Conservation (phyloP, 2,888 invertebrate genomes). For the Scrobipalpa costella region DNA sequence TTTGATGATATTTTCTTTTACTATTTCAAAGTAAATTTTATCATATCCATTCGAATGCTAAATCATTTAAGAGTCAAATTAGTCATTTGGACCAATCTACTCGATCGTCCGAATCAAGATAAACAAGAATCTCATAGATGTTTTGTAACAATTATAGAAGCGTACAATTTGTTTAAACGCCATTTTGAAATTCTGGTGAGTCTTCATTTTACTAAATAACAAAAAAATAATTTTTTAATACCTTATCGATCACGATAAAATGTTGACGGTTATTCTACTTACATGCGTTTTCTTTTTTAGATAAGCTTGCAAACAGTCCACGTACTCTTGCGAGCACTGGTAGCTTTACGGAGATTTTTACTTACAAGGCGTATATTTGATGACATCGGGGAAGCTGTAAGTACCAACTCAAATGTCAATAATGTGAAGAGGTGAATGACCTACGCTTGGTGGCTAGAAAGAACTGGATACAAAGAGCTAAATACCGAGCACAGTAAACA, state of each 20-base stretch:
- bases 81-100: neutral
- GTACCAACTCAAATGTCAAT: neutral
- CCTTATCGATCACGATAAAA: no score
- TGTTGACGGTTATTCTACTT: no score
- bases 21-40: constrained; percentile 1
- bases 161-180: neutral
- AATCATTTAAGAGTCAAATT: neutral
- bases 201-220: neutral
- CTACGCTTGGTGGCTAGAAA: no score
- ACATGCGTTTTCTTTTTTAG: neutral
- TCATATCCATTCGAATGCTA: neutral
- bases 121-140: neutral
- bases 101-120: neutral
- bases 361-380: neutral
- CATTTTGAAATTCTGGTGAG: constrained; percentile 5
- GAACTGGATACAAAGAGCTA: no score
- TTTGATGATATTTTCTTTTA: constrained; percentile 3
- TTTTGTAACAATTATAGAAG: neutral
- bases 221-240: neutral
- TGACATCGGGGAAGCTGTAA: neutral
- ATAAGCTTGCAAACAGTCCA: neutral
- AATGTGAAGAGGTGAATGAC: no score
- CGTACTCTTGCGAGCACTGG: neutral
- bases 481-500: no score
- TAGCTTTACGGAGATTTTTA: neutral